Evolutionary conservation across 2,797 vertebrate genomes (phyloP), one percentile per base, ranked within the genome.

Genomic region (Adrianichthys oophorus): DNA sequence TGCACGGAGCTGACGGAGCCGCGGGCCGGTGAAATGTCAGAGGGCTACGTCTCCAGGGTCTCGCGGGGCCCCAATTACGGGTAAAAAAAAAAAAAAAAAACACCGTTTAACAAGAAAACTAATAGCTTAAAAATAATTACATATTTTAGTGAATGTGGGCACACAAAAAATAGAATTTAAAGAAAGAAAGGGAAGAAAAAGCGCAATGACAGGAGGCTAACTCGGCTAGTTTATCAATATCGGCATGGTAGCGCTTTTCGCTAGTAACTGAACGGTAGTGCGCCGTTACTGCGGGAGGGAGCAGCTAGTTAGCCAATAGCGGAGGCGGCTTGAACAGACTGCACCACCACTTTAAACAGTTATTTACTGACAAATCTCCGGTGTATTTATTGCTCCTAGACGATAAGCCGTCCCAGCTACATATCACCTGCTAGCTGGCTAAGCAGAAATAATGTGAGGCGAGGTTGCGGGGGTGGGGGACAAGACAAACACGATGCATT

Each of bases 391-490:
- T 40, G 8, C 16, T 26, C 26, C 16, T 37, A 13, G 41, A 32
- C 7, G 50, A 51, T 3, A 4, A 21, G 74, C 57, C 56, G 32
- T n/a, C n/a, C 12, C 4, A 16, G 59, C 42, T 59, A 61, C 67
- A 74, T 62, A 29, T 18, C 58, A 47, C 43, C 52, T 52, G 72
- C 71, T 78, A 84, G 59, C 57, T 52, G 67, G 78, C 77, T 80
- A 78, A 70, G 44, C 43, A 78, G 65, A 67, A 49, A 70, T 80
- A 74, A 79, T 65, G 54, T 59, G 58, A 79, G 82, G 69, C 79
- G 77, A 83, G 79, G 82, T 68, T 85, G 87, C 78, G 80, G 84
- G 82, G 86, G 84, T 84, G 85, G 81, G 81, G 78, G 68, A 81
- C 68, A 76, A 81, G 81, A 78, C 79, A 84, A 83, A 84, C 79